Base-by-base conservation (phyloP, 1,140 invertebrate species). In the Notospermus geniculatus region DNA sequence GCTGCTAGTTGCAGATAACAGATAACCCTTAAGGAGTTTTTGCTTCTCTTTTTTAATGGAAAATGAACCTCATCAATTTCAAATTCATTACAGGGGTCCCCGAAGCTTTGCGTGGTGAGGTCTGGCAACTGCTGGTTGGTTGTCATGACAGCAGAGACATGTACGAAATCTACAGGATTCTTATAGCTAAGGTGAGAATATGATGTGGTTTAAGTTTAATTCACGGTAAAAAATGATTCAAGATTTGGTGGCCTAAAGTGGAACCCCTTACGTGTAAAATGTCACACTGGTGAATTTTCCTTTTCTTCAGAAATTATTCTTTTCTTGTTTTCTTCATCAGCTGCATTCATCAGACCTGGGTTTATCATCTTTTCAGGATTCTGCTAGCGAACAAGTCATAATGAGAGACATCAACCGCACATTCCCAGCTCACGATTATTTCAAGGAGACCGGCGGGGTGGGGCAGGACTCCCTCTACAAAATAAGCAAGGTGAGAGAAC, bases 391-490 rank as follows among this genome's bases (percentile, higher is more conserved):
- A 78, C 87, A 90, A 69, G 92, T 96, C 43, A 98, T 99, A 72
- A 86, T 91, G 69, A 84, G 96, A 64, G 97, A 99, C 79, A 97
- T 99, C 63, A 93, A 97, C 71, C 86, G 97, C 71, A 99, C 97
- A 53, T 99, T 98, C 84, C 96, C 97, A 25, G 97, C 95, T 36
- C 95, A 99, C 82, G 93, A 97, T 75, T 97, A 91, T 82, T 99
- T 99, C 82, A 93, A 93, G 82, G 74, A 79, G 45, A 68, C 71
- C 28, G 76, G 77, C n/a, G 78, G 77, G 7, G 82, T 85, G 84
- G 95, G 96, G 0, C 97, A 99, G 83, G 95, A 98, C 81, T 90
- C 93, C 28, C 83, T 99, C 27, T 95, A 94, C 74, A 91, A 93
- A 79, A 91, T 99, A 72, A 95, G 92, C 70, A 92, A 95, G 81